These are phyloP conservation scores for Anastrepha obliqua DNA, from an alignment of 1,140 invertebrate genomes.

Conservation along the genomic window DNA sequence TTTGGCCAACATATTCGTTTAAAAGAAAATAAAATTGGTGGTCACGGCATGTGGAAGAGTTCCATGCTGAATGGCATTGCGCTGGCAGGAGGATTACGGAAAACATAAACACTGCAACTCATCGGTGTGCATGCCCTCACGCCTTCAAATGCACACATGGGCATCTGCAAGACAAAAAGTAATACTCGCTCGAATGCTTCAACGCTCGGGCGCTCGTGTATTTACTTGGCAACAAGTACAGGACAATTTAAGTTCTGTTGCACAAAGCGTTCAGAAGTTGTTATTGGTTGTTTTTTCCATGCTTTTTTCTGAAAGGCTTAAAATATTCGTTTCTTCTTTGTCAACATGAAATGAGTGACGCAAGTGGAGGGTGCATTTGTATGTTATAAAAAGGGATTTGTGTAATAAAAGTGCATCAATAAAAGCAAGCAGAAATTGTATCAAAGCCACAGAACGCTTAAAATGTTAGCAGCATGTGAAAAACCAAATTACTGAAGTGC, in stretches of 20 bases:
- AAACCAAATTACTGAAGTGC: slow-evolving; percentile 11
- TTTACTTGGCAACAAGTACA: background rate
- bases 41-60: background rate
- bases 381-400: too few relatives aligned
- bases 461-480: background rate
- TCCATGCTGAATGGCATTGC: background rate
- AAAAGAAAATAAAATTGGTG: slow-evolving; percentile 26
- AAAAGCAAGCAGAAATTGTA: background rate
- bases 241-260: slow-evolving; percentile 18
- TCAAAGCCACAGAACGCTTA: background rate
- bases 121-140: background rate
- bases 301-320: background rate
- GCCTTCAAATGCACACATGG: background rate
- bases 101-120: background rate
- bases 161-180: slow-evolving; percentile 2
- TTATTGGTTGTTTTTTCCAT: background rate
- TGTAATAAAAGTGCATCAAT: background rate
- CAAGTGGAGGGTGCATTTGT: background rate
- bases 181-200: slow-evolving; percentile 2
- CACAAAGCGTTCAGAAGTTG: slow-evolving; percentile 15
- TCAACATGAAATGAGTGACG: background rate
- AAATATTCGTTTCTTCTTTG: background rate
- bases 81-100: background rate
- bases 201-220: background rate
- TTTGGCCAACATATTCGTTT: slow-evolving; percentile 32